Base-by-base conservation (phyloP, 2,888 invertebrate genomes). In the Drosophila aldrichi region DNA sequence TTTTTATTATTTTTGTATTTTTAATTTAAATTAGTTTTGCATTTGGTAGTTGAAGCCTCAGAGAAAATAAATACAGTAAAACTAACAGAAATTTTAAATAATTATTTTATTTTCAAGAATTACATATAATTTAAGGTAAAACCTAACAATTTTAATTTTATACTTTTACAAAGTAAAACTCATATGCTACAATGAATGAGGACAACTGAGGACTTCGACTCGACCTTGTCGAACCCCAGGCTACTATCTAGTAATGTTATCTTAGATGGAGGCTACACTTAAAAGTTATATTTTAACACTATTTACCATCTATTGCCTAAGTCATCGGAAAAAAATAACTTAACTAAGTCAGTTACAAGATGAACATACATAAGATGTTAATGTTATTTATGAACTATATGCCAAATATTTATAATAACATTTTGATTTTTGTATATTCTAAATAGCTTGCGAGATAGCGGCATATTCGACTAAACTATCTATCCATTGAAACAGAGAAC, bases 401-500 rank as follows among this genome's bases (percentile, higher is more conserved):
- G 0, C 32, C 18, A n/a, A 32, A 2, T 18, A 18, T 32, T 49
- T 49, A 18, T 32, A 20, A 14, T 32, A 18, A 32, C 49, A 18
- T 34, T 34, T 49, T 49, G 12, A 49, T 49, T 49, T 49, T 32
- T 49, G 10, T 32, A 32, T 29, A 59, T 66, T 44, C 20, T 43
- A 8, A 51, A 5, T 61, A 84, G 86, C 48, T 54, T 86, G 29
- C 83, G 67, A 56, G 82, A 83, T 61, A 84, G 83, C 51, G 82
- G 80, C 20, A 25, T 84, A 41, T 84, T 84, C 40, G 51, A 71
- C 59, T 84, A 57, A 76, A 22, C 12, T 58, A n/a, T 8, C 22
- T 22, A 36, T 20, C n/a, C 29, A n/a, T 46, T 25, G 43, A 48
- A 40, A 18, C 40, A 32, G 29, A 9, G 32, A 5, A 14, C 14